Base-by-base conservation (phyloP, 2,113 vertebrate species). In the Phasianus colchicus region DNA sequence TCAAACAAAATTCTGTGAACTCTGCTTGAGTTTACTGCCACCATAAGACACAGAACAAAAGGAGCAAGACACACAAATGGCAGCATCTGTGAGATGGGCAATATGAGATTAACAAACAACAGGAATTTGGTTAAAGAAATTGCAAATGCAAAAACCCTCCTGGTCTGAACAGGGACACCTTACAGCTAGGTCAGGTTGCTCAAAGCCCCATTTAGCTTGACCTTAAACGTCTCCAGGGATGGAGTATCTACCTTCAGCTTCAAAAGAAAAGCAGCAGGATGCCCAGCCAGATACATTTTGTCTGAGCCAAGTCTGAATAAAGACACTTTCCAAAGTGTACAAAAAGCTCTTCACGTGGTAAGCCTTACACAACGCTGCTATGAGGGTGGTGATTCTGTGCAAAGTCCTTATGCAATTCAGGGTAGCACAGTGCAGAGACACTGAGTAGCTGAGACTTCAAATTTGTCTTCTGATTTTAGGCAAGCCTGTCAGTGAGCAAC, bases 351-450 rank as follows among this genome's bases (percentile, higher is more conserved):
- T 60, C 74, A 32, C 70, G 8, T 22, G 10, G 14, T 6, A 43
- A 81, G 6, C 10, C 8, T 45, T 50, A 30, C 5, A 6, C 1
- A 10, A 29, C 1, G 1, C 11, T 25, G 34, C 55, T 32, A 1
- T 13, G 20, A 72, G 4, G 10, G 29, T 16, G 9, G 52, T 24
- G 48, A 73, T 81, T 84, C 21, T 22, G 16, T 13, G 36, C 2
- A 7, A 55, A 13, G 6, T 3, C 57, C 24, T 48, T n/a, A 8
- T 3, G 2, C 6, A 63, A 13, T 32, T 72, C 38, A 60, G 24
- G 61, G 43, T 4, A 86, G 60, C 69, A 76, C 7, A 0, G 1
- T 24, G 21, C 54, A 50, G 55, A 17, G 75, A 50, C 24, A 36
- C 38, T 29, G 27, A 9, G 25, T 11, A 88, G 29, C 11, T 52